A percentile compares a stretch with the other conserved stretches of the same genome.
phyloP scores from a whole-genome alignment of 2,888 invertebrate species.

The Agrypnus murinus region DNA sequence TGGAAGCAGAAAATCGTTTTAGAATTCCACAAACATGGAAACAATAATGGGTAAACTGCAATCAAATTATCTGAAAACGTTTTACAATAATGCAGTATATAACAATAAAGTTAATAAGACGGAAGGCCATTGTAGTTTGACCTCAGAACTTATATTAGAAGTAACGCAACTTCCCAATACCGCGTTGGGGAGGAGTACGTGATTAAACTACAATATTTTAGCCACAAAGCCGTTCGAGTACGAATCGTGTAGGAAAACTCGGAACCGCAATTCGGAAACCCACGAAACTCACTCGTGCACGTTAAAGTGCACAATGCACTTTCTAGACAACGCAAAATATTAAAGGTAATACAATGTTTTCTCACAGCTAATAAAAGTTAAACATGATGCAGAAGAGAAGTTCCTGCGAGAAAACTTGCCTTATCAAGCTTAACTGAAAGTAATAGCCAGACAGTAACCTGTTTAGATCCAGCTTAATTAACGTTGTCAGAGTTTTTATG shows the following conservation, averaged over 20 bases:
- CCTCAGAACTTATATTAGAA: conserved; percentile 48
- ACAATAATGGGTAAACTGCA: conserved; percentile 46
- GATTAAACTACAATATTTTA: conserved; percentile 50
- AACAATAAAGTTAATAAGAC: conserved; percentile 49
- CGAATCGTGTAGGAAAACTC: conserved; percentile 40
- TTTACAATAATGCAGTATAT: conserved; percentile 49
- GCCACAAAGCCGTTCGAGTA: conserved; percentile 42
- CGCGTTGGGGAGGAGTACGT: conserved; percentile 42
- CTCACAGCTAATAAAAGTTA: conserved; percentile 29
- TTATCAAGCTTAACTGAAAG: not conserved
- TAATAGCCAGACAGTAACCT: not conserved
- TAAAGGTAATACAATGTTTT: conserved; percentile 24
- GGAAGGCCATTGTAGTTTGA: conserved; percentile 47
- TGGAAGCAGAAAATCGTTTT: conserved; percentile 34
- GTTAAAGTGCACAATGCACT: conserved; percentile 43
- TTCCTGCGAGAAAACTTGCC: not conserved
- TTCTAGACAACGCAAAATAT: conserved; percentile 26
- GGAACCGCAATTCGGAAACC: conserved; percentile 45
- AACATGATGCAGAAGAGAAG: conserved; percentile 14
- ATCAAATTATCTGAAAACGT: conserved; percentile 48
- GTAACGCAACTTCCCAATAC: conserved; percentile 49
- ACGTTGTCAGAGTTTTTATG: not conserved
- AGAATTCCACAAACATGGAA: conserved; percentile 46
- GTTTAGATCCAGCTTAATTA: not conserved
- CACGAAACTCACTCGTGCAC: conserved; percentile 42